Evolutionary conservation across 1,140 invertebrate genomes (phyloP).

Genomic region (Diachasma alloeum): DNA sequence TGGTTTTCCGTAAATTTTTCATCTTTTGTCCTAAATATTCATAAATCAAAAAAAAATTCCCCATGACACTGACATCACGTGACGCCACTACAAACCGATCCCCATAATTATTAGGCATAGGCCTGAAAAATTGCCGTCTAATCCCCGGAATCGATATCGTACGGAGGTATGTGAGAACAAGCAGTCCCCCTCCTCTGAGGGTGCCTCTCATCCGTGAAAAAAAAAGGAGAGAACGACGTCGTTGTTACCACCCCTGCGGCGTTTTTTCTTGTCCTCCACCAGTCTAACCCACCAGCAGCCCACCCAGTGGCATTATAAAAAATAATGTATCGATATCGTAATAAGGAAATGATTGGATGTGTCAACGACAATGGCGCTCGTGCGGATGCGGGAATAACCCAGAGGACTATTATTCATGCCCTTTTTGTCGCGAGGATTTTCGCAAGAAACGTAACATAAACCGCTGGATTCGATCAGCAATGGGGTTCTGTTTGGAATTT

Average conservation of each 20-base stretch:
- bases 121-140: conserved; percentile 61
- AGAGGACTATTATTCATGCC: conserved; percentile 30
- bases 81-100: background rate
- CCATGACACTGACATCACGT: background rate
- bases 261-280: conserved; percentile 19
- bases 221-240: background rate
- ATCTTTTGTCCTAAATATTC: background rate
- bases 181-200: background rate
- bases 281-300: background rate
- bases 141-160: conserved; percentile 52
- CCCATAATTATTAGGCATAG: conserved; percentile 55
- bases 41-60: background rate
- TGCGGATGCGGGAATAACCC: background rate
- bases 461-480: background rate
- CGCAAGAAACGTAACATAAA: conserved; percentile 11
- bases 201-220: background rate
- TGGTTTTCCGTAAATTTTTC: background rate
- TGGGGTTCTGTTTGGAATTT: background rate
- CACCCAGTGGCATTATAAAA: conserved; percentile 41
- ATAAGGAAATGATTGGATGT: conserved; percentile 63
- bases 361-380: conserved; percentile 40
- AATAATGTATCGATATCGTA: conserved; percentile 62
- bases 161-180: conserved; percentile 25
- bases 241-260: background rate
- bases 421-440: conserved; percentile 17